Conservation (phyloP, 2,797 vertebrate species). For the Hydrophis major region DNA sequence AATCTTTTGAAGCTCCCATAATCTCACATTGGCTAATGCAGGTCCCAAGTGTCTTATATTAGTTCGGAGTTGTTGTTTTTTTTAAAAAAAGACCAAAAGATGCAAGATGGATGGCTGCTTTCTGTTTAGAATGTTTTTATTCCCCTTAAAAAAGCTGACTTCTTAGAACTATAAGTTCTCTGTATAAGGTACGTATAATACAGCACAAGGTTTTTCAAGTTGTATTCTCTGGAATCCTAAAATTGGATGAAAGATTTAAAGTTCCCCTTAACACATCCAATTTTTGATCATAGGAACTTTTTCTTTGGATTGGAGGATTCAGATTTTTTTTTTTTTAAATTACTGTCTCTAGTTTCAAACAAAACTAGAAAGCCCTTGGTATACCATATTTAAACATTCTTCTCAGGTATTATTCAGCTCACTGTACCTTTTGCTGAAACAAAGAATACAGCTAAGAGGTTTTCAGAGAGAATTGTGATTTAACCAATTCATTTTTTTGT, state of each 20-base stretch:
- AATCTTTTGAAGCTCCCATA: not conserved
- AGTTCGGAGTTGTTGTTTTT: not conserved
- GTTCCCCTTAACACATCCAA: not conserved
- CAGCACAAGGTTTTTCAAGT: not conserved
- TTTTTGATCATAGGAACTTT: not conserved
- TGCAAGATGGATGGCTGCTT: not conserved
- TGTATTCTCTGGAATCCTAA: not conserved
- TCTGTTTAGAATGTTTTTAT: not conserved
- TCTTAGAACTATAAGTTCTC: not conserved
- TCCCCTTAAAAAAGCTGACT: not conserved
- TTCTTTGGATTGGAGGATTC: not conserved
- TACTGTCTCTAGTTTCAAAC: not conserved
- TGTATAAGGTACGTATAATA: not conserved
- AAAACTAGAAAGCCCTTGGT: not conserved
- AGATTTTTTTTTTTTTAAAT: not conserved
- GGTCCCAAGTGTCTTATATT: not conserved
- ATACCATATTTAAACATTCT: conserved; percentile 28
- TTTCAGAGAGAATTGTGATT: conserved; percentile 56
- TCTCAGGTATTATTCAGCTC: conserved; percentile 43
- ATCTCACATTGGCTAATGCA: not conserved
- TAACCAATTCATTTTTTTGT: conserved; percentile 22
- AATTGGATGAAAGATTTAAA: not conserved
- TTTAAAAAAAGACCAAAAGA: not conserved
- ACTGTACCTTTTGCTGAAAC: conserved; percentile 43
- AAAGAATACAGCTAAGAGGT: conserved; percentile 48